phyloP scores from a whole-genome alignment of 2,888 invertebrate species.

The Philereme vetulata region DNA sequence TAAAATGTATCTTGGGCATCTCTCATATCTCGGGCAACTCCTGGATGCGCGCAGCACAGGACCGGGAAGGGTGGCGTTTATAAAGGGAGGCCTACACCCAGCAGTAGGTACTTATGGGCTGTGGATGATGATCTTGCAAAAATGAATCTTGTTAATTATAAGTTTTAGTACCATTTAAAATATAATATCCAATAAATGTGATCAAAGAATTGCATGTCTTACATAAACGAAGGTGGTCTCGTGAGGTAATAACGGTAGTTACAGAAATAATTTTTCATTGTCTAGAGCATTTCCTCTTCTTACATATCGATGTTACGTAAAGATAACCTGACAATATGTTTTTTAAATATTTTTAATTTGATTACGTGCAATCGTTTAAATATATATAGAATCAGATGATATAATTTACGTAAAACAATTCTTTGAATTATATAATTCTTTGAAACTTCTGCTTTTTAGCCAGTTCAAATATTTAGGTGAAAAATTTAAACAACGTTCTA shows the following conservation, averaged over 20 bases:
- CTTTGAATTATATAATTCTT: neutral
- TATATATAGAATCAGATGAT: slow-evolving; percentile 8
- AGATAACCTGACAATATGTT: slow-evolving; percentile 25
- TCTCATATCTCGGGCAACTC: too few relatives aligned
- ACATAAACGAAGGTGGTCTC: slow-evolving; percentile 49
- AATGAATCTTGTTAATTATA: neutral
- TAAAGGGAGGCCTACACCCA: too few relatives aligned
- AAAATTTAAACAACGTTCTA: neutral
- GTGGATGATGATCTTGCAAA: too few relatives aligned
- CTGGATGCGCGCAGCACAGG: too few relatives aligned
- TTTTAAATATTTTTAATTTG: slow-evolving; percentile 21
- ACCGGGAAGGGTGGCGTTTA: too few relatives aligned
- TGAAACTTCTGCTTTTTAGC: neutral
- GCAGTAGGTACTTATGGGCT: too few relatives aligned
- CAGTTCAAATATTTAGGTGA: neutral
- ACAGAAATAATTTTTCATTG: slow-evolving; percentile 74
- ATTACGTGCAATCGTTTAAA: slow-evolving; percentile 21
- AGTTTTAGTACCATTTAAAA: slow-evolving; percentile 4
- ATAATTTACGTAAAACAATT: neutral
- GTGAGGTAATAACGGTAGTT: slow-evolving; percentile 61
- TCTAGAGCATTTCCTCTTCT: slow-evolving; percentile 78
- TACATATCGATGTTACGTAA: slow-evolving; percentile 61
- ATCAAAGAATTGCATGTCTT: slow-evolving; percentile 49
- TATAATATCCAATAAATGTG: slow-evolving; percentile 10
- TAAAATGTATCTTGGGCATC: too few relatives aligned